Conservation (phyloP, 1,140 invertebrate species). For the Trichonephila inaurata region DNA sequence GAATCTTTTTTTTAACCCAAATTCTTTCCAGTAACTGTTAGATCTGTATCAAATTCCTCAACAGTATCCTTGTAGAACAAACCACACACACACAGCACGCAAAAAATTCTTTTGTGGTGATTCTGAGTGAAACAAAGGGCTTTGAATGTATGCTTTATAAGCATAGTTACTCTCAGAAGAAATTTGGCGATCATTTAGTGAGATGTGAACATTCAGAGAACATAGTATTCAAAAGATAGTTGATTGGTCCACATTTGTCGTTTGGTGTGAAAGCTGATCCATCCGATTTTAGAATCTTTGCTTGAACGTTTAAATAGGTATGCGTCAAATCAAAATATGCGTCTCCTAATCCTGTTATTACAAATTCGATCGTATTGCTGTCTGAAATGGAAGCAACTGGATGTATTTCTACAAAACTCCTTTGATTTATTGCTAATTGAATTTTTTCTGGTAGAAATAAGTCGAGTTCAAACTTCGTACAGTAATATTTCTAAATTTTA, state of each 20-base stretch:
- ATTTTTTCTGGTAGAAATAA: background rate
- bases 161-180: conserved; percentile 9
- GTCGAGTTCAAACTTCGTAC: too few relatives aligned
- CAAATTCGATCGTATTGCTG: background rate
- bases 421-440: background rate
- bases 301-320: background rate
- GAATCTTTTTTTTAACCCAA: background rate
- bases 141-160: background rate
- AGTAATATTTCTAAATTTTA: too few relatives aligned
- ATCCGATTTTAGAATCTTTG: conserved; percentile 17
- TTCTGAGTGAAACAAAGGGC: background rate
- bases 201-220: conserved; percentile 3
- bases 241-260: background rate
- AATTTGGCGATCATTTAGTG: background rate
- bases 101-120: background rate
- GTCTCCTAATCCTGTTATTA: background rate
- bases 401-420: background rate
- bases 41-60: background rate
- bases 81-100: background rate
- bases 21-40: background rate
- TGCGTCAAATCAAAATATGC: background rate
- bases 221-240: conserved; percentile 14
- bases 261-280: background rate
- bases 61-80: background rate
- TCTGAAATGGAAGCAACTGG: conserved; percentile 15